Evolutionary conservation across 2,113 vertebrate species (phyloP).

Genomic region (Gobius niger): DNA sequence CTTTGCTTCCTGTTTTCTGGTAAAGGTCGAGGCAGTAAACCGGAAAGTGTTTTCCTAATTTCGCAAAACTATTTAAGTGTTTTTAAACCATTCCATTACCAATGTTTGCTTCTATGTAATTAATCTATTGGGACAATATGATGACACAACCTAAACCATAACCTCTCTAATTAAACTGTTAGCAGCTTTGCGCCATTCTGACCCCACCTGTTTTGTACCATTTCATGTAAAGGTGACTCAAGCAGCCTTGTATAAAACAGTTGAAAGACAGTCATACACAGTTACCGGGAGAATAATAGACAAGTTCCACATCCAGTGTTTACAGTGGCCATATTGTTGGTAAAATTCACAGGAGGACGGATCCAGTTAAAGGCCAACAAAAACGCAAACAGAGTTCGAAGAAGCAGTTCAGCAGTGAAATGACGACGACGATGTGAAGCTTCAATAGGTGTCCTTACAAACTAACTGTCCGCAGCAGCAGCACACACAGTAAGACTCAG

Average conservation of each 20-base stretch:
- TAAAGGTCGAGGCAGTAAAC: background rate
- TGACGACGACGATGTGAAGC: conserved; percentile 13
- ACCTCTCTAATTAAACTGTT: background rate
- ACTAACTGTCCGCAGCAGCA: conserved; percentile 5
- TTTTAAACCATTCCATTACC: background rate
- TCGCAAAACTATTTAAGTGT: too few species aligned
- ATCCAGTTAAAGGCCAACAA: conserved; percentile 6
- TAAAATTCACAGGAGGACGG: conserved; percentile 32
- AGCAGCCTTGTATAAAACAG: background rate
- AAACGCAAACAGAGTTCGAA: background rate
- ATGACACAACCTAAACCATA: background rate
- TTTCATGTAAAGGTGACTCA: background rate
- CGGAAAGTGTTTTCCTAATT: too few species aligned
- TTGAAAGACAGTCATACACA: background rate
- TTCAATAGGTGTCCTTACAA: conserved; percentile 4
- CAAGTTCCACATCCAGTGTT: background rate
- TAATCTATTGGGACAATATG: background rate
- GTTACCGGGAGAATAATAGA: background rate
- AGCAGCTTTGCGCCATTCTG: background rate
- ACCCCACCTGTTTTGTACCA: background rate
- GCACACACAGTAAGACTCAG: conserved; percentile 47
- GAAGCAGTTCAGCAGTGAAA: conserved; percentile 9
- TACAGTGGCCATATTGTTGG: background rate
- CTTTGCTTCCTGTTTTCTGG: background rate
- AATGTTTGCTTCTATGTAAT: background rate